These are phyloP conservation scores for Labrus mixtus DNA, from an alignment of 2,113 vertebrate genomes.

Conservation along the genomic window DNA sequence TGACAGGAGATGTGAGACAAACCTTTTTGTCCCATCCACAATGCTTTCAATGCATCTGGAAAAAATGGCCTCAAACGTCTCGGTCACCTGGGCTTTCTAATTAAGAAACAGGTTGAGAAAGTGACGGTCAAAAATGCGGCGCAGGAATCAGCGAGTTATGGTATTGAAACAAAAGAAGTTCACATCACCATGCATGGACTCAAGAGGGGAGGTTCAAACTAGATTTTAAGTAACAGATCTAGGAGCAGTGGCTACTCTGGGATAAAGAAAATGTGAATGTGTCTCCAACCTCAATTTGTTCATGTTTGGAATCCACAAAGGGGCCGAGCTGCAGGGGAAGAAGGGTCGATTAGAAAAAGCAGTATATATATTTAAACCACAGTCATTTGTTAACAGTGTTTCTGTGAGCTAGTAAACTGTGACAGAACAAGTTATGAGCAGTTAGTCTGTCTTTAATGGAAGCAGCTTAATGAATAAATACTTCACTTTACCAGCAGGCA, in stretches of 20 bases:
- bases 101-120: slow-evolving; percentile 1
- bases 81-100: slow-evolving; percentile 89
- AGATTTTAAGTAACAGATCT: background rate
- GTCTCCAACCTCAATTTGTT: slow-evolving; percentile 90
- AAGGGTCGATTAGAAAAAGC: slow-evolving; percentile 29
- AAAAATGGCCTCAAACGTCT: slow-evolving; percentile 87
- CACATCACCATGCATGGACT: background rate
- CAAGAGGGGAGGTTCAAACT: background rate
- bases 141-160: background rate
- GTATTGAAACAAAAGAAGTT: background rate
- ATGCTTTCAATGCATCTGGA: slow-evolving; percentile 87
- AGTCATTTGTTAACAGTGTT: background rate
- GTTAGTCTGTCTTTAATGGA: background rate
- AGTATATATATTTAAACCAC: background rate
- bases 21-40: slow-evolving; percentile 91
- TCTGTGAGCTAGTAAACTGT: background rate
- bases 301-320: slow-evolving; percentile 93
- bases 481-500: slow-evolving; percentile 88
- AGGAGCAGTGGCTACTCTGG: background rate
- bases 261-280: background rate
- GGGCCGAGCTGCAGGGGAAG: slow-evolving; percentile 87
- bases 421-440: background rate
- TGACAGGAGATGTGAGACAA: background rate
- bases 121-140: background rate
- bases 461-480: no score